Evolutionary conservation across 2,797 vertebrate species (phyloP).

Genomic region (Sebastes matsubarae): DNA sequence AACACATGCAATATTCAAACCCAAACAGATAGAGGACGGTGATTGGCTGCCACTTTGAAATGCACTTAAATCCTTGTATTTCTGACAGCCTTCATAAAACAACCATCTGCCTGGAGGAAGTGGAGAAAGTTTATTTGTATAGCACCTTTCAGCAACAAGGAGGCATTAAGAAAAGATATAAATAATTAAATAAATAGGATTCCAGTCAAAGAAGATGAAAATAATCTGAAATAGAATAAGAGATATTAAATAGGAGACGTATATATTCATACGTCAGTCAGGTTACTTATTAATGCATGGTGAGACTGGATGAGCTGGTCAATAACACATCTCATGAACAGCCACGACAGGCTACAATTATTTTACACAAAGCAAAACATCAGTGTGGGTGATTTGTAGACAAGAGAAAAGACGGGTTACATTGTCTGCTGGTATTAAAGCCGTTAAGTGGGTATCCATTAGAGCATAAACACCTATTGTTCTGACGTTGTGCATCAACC

Average conservation of each 20-base stretch:
- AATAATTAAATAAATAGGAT: neutral
- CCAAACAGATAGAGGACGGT: neutral
- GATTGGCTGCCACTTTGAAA: neutral
- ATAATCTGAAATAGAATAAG: neutral
- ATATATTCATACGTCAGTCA: conserved; percentile 1
- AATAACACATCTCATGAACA: conserved; percentile 48
- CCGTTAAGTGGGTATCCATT: conserved; percentile 9
- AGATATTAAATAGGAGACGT: neutral
- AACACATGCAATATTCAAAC: neutral
- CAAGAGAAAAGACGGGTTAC: conserved; percentile 38
- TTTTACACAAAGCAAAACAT: conserved; percentile 45
- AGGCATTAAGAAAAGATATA: neutral
- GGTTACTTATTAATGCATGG: conserved; percentile 36
- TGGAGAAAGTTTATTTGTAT: neutral
- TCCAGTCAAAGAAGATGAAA: neutral
- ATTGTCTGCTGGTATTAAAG: conserved; percentile 41
- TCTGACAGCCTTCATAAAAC: neutral
- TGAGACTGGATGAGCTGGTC: conserved; percentile 19
- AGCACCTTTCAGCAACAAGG: neutral
- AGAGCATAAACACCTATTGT: conserved; percentile 10
- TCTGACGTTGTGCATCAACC: conserved; percentile 5
- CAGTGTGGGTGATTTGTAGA: conserved; percentile 45
- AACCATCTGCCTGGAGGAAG: neutral
- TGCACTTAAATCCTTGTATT: neutral
- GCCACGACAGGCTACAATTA: conserved; percentile 59